phyloP scores from a whole-genome alignment of 1,140 invertebrate species.

The Scaptodrosophila lebanonensis region DNA sequence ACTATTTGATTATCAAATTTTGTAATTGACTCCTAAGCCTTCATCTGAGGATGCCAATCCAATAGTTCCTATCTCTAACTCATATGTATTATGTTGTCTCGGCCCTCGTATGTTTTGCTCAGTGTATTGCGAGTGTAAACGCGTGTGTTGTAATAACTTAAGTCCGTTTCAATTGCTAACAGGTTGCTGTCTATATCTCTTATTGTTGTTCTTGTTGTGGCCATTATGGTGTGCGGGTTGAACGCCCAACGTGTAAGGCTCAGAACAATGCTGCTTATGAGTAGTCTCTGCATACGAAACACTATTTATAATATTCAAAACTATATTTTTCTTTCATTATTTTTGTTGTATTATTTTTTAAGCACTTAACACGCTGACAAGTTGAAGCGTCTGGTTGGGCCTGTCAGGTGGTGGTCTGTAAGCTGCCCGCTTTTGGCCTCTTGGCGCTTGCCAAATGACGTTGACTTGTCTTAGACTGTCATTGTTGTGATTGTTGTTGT shows the following conservation, averaged over 20 bases:
- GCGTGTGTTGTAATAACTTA: slow-evolving; percentile 62
- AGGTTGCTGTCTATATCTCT: slow-evolving; percentile 26
- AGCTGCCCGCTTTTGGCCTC: slow-evolving; percentile 5
- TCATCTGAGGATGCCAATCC: too few relatives aligned
- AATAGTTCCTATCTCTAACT: too few relatives aligned
- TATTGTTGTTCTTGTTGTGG: slow-evolving; percentile 22
- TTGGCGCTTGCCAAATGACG: too few relatives aligned
- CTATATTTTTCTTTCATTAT: slow-evolving; percentile 16
- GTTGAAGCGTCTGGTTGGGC: slow-evolving; percentile 64
- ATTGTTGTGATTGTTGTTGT: slow-evolving; percentile 30
- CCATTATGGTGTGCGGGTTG: slow-evolving; percentile 51
- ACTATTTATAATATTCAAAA: slow-evolving; percentile 37
- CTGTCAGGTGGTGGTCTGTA: slow-evolving; percentile 18
- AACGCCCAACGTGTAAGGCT: slow-evolving; percentile 56
- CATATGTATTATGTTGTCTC: too few relatives aligned
- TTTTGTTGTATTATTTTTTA: slow-evolving; percentile 30
- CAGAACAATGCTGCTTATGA: slow-evolving; percentile 54
- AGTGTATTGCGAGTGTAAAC: not conserved
- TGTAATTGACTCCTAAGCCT: too few relatives aligned
- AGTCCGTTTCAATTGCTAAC: slow-evolving; percentile 49
- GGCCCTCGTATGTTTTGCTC: slow-evolving; percentile 21
- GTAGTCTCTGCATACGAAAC: too few relatives aligned
- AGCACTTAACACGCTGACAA: slow-evolving; percentile 68
- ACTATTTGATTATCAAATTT: too few relatives aligned
- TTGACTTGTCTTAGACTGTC: too few relatives aligned